phyloP scores from a whole-genome alignment of 2,888 invertebrate species.

The Acrobasis suavella region DNA sequence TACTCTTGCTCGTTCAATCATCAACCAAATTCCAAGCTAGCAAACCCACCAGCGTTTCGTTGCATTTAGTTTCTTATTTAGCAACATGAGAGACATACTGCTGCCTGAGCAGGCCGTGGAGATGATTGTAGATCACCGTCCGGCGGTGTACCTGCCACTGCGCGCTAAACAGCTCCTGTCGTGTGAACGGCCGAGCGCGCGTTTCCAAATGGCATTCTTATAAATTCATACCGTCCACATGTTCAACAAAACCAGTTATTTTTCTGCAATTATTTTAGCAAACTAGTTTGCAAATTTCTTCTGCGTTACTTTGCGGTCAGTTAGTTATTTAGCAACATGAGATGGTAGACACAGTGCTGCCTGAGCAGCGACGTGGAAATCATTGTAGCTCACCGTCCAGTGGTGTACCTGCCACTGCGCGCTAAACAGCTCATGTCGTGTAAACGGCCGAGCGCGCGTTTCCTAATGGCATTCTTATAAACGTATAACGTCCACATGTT shows the following conservation, averaged over 20 bases:
- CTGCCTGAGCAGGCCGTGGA: background rate
- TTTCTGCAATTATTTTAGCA: no score
- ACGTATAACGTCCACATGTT: no score
- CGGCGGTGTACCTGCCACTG: slow-evolving; percentile 30
- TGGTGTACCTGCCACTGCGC: slow-evolving; percentile 31
- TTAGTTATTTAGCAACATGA: no score
- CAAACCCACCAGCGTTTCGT: no score
- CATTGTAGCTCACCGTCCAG: slow-evolving; percentile 24
- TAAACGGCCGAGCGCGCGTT: slow-evolving; percentile 23
- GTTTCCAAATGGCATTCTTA: slow-evolving; percentile 20
- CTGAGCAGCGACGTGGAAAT: background rate
- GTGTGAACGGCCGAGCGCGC: slow-evolving; percentile 28
- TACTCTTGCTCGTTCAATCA: no score
- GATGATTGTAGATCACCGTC: slow-evolving; percentile 24
- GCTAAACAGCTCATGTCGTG: slow-evolving; percentile 42
- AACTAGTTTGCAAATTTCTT: no score
- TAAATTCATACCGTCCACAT: no score
- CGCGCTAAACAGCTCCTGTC: slow-evolving; percentile 41
- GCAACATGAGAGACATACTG: background rate
- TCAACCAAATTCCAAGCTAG: no score
- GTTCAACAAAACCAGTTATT: no score
- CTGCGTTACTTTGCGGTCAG: no score
- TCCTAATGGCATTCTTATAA: slow-evolving; percentile 14
- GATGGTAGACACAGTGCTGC: background rate
- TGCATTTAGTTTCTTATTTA: no score